Evolutionary conservation across 37 sponge, comb jelly and placozoan species (phyloP), one percentile per base, ranked within the genome.

Genomic region (Geodia barretti): DNA sequence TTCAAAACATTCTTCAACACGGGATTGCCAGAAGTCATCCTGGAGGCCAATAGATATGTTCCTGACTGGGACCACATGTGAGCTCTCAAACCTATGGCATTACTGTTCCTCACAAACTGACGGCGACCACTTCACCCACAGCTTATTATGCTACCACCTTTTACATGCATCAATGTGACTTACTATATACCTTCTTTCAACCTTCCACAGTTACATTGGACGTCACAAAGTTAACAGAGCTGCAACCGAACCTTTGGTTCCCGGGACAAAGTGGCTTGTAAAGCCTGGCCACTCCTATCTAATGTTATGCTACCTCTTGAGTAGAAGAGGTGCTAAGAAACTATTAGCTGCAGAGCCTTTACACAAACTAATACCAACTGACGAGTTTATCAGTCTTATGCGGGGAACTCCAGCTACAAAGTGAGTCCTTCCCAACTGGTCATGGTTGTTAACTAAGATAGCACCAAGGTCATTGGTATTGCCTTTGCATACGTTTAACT

Each of bases 331-430:
- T 29, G 98, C 96, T 24, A 41, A 71, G 78, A 97, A 97, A 74
- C 85, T 97, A 47, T 23, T 97, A 20, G 80, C 58, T 7, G 79
- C 80, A 33, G 42, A 87, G 11, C 98, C 98, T 3, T 88, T 97
- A 7, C n/a, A 70, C 19, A 92, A 92, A 33, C 76, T 97, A 26
- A 80, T 97, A 34, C 94, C 98, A 26, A 94, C 95, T 38, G 98
- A 97, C 43, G 98, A 97, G 62, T 95, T 83, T 81, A 78, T 97
- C n/a, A n/a, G n/a, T n/a, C n/a, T n/a, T n/a, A n/a, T n/a, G n/a
- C n/a, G n/a, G n/a, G n/a, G n/a, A n/a, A n/a, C n/a, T n/a, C n/a
- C n/a, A n/a, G n/a, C n/a, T n/a, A n/a, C n/a, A n/a, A n/a, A n/a
- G n/a, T n/a, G n/a, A n/a, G n/a, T n/a, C n/a, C n/a, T n/a, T n/a